Conservation (phyloP, 2,113 vertebrate species). For the Actenoides lindsayi region DNA sequence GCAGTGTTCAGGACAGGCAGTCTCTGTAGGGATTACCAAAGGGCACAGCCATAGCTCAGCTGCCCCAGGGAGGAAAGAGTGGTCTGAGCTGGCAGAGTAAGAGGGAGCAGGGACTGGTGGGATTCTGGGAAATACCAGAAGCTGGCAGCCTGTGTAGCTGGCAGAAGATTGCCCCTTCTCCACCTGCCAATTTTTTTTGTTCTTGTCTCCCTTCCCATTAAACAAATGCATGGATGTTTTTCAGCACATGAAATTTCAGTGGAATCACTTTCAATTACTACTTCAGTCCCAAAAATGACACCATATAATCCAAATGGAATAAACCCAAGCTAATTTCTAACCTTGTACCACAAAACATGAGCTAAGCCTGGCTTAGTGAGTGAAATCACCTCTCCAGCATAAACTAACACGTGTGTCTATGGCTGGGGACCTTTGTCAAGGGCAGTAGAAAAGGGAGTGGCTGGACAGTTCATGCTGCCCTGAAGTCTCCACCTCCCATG, state of each 20-base stretch:
- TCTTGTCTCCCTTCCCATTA: neutral
- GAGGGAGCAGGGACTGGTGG: neutral
- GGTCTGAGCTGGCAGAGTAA: neutral
- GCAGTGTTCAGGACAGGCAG: neutral
- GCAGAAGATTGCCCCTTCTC: neutral
- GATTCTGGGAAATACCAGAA: constrained; percentile 9
- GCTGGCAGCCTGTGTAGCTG: neutral
- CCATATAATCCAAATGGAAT: neutral
- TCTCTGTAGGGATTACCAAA: neutral
- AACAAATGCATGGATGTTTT: neutral
- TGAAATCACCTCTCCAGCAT: neutral
- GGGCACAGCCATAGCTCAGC: neutral
- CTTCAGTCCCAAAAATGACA: neutral
- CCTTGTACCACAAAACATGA: neutral
- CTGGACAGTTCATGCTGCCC: neutral
- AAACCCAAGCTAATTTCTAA: neutral
- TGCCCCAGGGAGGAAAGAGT: neutral
- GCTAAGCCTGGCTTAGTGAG: neutral
- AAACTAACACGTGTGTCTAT: neutral
- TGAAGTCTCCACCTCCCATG: neutral
- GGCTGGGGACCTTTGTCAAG: neutral
- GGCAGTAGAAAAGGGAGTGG: neutral
- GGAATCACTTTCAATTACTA: neutral
- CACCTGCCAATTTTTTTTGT: neutral
- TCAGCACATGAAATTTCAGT: neutral